phyloP scores from a whole-genome alignment of 1,140 invertebrate genomes.

The Cydia pomonella region DNA sequence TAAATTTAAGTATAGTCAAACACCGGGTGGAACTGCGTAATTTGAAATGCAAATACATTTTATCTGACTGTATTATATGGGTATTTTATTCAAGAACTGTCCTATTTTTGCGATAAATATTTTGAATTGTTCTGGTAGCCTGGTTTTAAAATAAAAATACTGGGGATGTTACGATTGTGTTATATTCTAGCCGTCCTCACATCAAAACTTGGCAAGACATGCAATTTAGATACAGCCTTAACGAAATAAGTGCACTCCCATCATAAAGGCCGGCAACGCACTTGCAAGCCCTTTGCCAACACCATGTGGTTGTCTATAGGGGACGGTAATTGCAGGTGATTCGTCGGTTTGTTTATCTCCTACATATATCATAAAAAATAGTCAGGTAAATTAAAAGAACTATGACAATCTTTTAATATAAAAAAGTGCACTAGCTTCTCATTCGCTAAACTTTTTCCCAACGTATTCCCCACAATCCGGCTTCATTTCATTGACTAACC shows the following conservation, averaged over 20 bases:
- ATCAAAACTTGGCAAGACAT: too few species aligned
- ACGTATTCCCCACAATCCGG: constrained; percentile 5
- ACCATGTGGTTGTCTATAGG: too few species aligned
- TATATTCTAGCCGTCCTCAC: too few species aligned
- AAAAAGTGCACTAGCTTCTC: background rate
- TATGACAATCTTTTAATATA: background rate
- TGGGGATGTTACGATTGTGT: too few species aligned
- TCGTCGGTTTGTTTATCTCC: too few species aligned
- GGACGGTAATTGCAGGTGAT: too few species aligned
- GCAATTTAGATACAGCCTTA: too few species aligned
- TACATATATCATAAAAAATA: too few species aligned
- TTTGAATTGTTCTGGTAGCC: background rate
- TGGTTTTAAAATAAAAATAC: background rate
- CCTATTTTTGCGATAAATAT: background rate
- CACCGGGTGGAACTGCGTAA: background rate
- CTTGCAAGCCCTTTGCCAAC: too few species aligned
- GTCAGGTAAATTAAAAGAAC: too few species aligned
- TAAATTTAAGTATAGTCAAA: background rate
- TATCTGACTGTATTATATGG: background rate
- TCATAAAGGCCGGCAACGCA: too few species aligned
- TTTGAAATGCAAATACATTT: constrained; percentile 1
- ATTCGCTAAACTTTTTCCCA: background rate
- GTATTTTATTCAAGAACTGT: background rate
- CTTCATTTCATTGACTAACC: constrained; percentile 12
- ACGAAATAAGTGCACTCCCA: too few species aligned